Evolutionary conservation across 2,797 vertebrate species (phyloP).

Genomic region (Neosilurus mollespiculum): DNA sequence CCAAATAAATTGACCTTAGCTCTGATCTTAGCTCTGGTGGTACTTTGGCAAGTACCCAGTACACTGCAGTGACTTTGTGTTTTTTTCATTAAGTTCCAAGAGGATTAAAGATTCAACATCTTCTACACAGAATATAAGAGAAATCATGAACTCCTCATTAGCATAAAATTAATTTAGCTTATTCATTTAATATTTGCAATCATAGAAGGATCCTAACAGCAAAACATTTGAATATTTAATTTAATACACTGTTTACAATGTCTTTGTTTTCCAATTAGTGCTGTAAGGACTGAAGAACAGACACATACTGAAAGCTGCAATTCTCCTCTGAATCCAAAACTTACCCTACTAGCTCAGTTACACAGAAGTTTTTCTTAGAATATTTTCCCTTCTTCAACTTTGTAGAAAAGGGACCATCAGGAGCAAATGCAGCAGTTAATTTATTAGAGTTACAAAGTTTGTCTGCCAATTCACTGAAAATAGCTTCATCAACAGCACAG

Average conservation of each 20-base stretch:
- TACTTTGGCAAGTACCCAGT: no score
- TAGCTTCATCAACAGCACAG: background rate
- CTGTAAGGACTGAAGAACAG: slow-evolving; percentile 11
- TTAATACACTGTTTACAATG: background rate
- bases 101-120: background rate
- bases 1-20: background rate
- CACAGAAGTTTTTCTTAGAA: background rate
- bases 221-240: background rate
- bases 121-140: background rate
- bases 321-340: background rate
- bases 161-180: background rate
- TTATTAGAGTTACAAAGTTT: background rate
- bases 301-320: background rate
- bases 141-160: background rate
- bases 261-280: slow-evolving; percentile 4
- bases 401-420: background rate
- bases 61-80: no score
- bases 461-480: background rate
- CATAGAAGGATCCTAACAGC: background rate
- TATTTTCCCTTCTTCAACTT: background rate
- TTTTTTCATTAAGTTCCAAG: no score
- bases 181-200: slow-evolving; percentile 12
- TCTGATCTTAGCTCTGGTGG: no score
- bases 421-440: background rate
- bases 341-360: background rate